These are phyloP conservation scores for Pegoplata infirma DNA, from an alignment of 2,888 invertebrate genomes.

Conservation along the genomic window DNA sequence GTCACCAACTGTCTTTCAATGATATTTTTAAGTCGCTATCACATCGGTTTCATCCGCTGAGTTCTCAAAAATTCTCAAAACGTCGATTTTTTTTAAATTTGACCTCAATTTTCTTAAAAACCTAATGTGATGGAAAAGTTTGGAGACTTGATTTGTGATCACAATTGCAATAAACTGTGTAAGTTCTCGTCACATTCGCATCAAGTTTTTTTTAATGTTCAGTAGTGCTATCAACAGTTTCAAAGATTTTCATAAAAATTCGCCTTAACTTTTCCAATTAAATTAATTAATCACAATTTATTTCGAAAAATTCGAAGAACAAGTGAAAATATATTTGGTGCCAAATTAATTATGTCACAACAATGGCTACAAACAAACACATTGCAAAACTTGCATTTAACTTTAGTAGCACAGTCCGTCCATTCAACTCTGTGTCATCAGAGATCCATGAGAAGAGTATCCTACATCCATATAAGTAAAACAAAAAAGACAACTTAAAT, in stretches of 20 bases:
- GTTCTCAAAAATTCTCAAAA: too few relatives aligned
- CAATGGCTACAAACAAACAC: constrained; percentile 18
- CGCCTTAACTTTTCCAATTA: background rate
- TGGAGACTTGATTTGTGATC: too few relatives aligned
- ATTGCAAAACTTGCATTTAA: background rate
- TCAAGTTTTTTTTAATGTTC: too few relatives aligned
- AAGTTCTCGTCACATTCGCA: too few relatives aligned
- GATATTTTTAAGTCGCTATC: too few relatives aligned
- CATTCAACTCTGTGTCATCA: constrained; percentile 56
- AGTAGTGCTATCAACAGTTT: background rate
- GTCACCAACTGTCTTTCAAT: too few relatives aligned
- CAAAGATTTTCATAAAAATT: background rate
- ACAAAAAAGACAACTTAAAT: constrained; percentile 35
- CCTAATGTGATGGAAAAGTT: too few relatives aligned
- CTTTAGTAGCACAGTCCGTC: constrained; percentile 23
- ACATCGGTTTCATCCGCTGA: too few relatives aligned
- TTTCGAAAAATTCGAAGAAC: constrained; percentile 32
- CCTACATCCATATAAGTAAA: constrained; percentile 1
- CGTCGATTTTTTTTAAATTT: too few relatives aligned
- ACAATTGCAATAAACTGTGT: too few relatives aligned
- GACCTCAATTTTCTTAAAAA: too few relatives aligned
- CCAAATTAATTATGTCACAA: constrained; percentile 4
- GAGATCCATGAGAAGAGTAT: constrained; percentile 27
- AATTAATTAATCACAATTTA: background rate
- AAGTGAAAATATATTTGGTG: constrained; percentile 46